phyloP scores from a whole-genome alignment of 2,888 invertebrate species.

The Eristalis pertinax region DNA sequence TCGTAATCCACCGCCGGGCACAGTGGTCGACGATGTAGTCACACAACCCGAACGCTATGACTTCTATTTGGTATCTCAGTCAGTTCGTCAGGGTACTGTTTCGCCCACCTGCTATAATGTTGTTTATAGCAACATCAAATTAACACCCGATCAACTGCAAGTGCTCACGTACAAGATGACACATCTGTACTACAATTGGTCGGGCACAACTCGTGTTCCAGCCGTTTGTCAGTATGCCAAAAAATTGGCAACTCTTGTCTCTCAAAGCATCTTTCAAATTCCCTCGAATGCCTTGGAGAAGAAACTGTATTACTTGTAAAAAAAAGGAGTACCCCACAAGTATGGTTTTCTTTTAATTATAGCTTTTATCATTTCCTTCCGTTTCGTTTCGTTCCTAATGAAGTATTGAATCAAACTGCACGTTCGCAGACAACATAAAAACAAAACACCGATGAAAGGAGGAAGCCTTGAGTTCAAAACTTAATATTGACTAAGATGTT shows the following conservation, averaged over 20 bases:
- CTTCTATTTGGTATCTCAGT: conserved; percentile 94
- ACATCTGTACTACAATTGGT: conserved; percentile 97
- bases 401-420: not conserved
- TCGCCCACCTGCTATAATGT: conserved; percentile 95
- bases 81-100: conserved; percentile 93
- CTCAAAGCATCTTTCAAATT: conserved; percentile 89
- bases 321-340: conserved; percentile 64
- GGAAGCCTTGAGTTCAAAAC: not conserved
- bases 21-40: conserved; percentile 92
- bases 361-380: not conserved
- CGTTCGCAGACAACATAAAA: not conserved
- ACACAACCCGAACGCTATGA: conserved; percentile 93
- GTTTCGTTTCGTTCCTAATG: not conserved
- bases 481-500: no score
- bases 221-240: conserved; percentile 97
- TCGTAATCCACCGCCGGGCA: conserved; percentile 91
- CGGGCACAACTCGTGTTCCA: conserved; percentile 92
- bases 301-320: conserved; percentile 87
- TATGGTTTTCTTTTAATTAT: not conserved
- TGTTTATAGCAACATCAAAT: conserved; percentile 87
- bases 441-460: no score
- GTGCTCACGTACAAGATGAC: conserved; percentile 92
- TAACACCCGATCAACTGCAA: conserved; percentile 90
- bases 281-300: conserved; percentile 86
- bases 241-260: conserved; percentile 93